Evolutionary conservation across 2,113 vertebrate genomes (phyloP).

Genomic region (Hippocampus barbouri): DNA sequence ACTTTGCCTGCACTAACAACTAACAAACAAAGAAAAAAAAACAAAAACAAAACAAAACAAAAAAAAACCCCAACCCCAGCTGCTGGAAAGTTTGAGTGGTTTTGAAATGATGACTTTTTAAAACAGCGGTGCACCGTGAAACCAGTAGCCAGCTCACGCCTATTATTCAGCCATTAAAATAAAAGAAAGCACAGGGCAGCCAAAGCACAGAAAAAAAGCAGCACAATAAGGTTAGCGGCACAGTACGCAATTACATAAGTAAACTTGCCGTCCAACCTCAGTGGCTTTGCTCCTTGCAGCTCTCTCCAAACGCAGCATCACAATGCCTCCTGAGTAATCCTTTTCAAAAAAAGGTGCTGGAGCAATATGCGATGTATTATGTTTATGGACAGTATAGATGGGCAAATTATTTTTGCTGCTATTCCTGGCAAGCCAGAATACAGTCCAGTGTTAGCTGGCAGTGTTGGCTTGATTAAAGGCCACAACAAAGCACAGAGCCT

Average conservation of each 20-base stretch:
- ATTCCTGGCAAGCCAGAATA: slow-evolving; percentile 29
- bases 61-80: too few species aligned
- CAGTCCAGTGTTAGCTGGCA: slow-evolving; percentile 20
- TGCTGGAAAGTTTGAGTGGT: not conserved
- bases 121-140: not conserved
- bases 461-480: slow-evolving; percentile 35
- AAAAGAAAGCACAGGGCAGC: not conserved
- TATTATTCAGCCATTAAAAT: not conserved
- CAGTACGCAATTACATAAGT: not conserved
- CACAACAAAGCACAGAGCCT: slow-evolving; percentile 44
- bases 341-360: slow-evolving; percentile 14
- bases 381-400: not conserved
- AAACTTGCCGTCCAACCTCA: slow-evolving; percentile 56
- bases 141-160: not conserved
- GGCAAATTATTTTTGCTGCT: slow-evolving; percentile 7
- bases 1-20: not conserved
- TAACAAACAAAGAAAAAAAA: not conserved
- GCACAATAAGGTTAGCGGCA: not conserved
- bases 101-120: not conserved
- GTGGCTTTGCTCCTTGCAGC: slow-evolving; percentile 35
- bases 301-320: slow-evolving; percentile 56
- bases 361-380: not conserved
- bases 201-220: not conserved
- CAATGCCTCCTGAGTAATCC: slow-evolving; percentile 50
- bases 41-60: too few species aligned